Evolutionary conservation across 2,888 invertebrate genomes (phyloP).

Genomic region (Girardia tigrina): DNA sequence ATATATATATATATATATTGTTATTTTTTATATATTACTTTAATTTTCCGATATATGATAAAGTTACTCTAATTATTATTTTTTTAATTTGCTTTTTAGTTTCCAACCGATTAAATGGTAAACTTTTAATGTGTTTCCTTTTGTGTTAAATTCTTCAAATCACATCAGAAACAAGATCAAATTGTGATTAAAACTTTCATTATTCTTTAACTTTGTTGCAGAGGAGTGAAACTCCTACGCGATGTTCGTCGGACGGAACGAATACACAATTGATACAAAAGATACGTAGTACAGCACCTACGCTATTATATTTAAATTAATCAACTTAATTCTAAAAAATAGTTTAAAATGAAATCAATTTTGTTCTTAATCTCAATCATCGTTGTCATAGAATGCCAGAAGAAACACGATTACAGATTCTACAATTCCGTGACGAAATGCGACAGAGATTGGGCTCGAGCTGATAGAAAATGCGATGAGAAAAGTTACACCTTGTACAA

Average conservation of each 20-base stretch:
- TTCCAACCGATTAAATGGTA: no score
- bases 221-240: neutral
- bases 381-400: neutral
- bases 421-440: neutral
- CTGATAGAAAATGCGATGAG: slow-evolving; percentile 4
- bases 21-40: no score
- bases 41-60: no score
- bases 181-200: no score
- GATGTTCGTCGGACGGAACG: no score
- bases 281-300: neutral
- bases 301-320: neutral
- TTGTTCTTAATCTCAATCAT: neutral
- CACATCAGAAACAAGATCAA: no score
- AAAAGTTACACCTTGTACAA: neutral
- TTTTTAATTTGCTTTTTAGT: no score
- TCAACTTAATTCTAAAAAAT: neutral
- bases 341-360: neutral
- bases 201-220: no score
- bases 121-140: no score
- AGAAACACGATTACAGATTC: slow-evolving; percentile 7
- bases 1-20: no score
- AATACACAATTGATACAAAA: neutral
- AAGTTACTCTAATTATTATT: no score
- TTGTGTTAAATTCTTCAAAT: no score
- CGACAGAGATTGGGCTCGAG: slow-evolving; percentile 12